Base-by-base conservation (phyloP, 2,797 vertebrate genomes). In the Pitangus sulphuratus region DNA sequence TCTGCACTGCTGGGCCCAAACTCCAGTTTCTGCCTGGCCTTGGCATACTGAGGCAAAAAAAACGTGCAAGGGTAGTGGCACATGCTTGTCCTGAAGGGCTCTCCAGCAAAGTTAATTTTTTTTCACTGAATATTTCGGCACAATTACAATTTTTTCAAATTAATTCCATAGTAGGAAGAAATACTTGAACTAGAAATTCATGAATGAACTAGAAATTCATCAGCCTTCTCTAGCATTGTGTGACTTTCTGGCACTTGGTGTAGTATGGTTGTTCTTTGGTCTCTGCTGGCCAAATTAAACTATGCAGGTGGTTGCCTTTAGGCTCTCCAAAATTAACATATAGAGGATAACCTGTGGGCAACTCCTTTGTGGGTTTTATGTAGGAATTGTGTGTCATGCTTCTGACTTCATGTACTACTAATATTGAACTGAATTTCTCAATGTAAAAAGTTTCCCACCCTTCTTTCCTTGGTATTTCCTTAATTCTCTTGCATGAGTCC, bases 31-130 rank as follows among this genome's bases (percentile, higher is more conserved):
- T 85, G 26, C 26, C 58, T 68, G 9, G 14, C 15, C 13, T 66
- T 77, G 13, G 16, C 70, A 48, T 9, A 16, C 5, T 15, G 20
- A 40, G 2, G 26, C 26, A 92, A 74, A 74, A 86, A 5, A 51
- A 51, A 4, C 13, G 1, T 51, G 50, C 16, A 15, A 45, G 2
- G 2, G 1, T 48, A 26, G 5, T 28, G 28, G 65, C 1, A 2
- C 3, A 8, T 7, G 6, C 20, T 78, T 39, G 22, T 54, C 30
- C 61, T 7, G 1, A 82, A 78, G 16, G 8, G 3, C 9, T 89
- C 31, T 82, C 25, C 37, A 74, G 13, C 5, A 47, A 66, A 82
- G 11, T 20, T 47, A 8, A 9, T 28, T 25, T 51, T 82, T 82
- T 75, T 45, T 31, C 8, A 30, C 0, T n/a, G 1, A 71, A 37